Evolutionary conservation across 2,113 vertebrate genomes (phyloP), one percentile per base, ranked within the genome.

Genomic region (Chloropsis cyanopogon): DNA sequence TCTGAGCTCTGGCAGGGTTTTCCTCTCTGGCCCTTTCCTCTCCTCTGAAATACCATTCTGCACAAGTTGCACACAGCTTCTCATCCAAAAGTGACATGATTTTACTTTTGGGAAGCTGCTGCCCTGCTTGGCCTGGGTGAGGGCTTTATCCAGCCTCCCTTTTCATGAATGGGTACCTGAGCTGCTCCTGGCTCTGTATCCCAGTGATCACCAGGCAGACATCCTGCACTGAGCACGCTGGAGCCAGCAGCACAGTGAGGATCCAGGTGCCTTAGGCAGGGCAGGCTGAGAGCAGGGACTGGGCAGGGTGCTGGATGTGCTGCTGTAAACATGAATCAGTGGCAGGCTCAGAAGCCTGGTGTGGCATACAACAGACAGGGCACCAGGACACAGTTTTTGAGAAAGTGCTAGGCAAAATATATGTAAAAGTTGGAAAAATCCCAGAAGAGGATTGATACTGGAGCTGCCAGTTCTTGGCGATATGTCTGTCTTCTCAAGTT

Each of bases 211-310:
- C 22, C 28, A 14, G 20, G 53, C 49, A 93, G 68, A 28, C 33
- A n/a, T 37, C 63, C 66, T 57, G 26, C 63, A 12, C 6, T 2
- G 9, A 57, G 61, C 57, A 13, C 0, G 0, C 76, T 35, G 56
- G 46, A 85, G n/a, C 61, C 44, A 35, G 71, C 4, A 8, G 28
- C 52, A 19, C 13, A 14, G n/a, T 1, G 6, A 66, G 65, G 52
- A 75, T 2, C 23, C 2, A 2, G 28, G 53, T 66, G 35, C 68
- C 71, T 53, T 28, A 49, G 66, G 16, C 47, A 60, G 35, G 35
- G 41, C 24, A 44, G 46, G 37, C 31, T 70, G 64, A 35, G 64
- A 78, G 64, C 65, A 22, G 57, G 35, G 23, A 13, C 42, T 49
- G 5, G 60, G 22, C 7, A n/a, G 20, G 10, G 31, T 1, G 2